These are phyloP conservation scores for Cyanoramphus novaezelandiae DNA, from an alignment of 2,113 vertebrate genomes.

Conservation along the genomic window DNA sequence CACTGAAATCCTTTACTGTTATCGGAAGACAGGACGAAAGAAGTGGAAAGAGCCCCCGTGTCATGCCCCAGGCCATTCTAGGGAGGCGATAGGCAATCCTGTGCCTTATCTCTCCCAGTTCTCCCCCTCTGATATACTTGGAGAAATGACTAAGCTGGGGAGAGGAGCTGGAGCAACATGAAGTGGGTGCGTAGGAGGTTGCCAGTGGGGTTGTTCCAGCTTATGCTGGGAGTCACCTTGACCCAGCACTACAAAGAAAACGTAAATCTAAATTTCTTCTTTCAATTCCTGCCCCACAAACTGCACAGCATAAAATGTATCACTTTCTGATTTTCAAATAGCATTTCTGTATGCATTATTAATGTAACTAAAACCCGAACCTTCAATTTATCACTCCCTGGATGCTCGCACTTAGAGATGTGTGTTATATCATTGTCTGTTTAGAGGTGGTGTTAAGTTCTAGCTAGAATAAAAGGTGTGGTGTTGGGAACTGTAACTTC, in stretches of 20 bases:
- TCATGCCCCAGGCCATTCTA: not conserved
- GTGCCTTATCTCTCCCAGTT: not conserved
- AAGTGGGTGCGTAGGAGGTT: constrained; percentile 32
- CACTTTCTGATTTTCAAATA: constrained; percentile 48
- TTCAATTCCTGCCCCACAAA: not conserved
- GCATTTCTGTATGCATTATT: constrained; percentile 55
- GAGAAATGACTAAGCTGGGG: constrained; percentile 11
- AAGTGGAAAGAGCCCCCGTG: not conserved
- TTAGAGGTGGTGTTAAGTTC: constrained; percentile 55
- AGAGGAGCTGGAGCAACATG: constrained; percentile 20
- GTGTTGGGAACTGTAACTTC: not conserved
- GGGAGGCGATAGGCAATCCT: not conserved
- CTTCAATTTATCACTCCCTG: constrained; percentile 63
- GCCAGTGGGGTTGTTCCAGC: constrained; percentile 34
- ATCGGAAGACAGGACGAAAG: not conserved
- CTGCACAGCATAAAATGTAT: constrained; percentile 7
- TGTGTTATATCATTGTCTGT: constrained; percentile 49
- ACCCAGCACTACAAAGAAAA: not conserved
- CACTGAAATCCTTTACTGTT: not conserved
- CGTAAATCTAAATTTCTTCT: constrained; percentile 9
- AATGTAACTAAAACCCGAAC: constrained; percentile 51
- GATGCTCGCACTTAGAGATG: not conserved
- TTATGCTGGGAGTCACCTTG: constrained; percentile 33
- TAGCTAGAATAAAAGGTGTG: not conserved
- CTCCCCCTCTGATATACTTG: not conserved